A percentile compares a stretch with the other conserved stretches of the same genome.
Conservation (phyloP, 1,140 invertebrate genomes). For the Helicoverpa armigera region DNA sequence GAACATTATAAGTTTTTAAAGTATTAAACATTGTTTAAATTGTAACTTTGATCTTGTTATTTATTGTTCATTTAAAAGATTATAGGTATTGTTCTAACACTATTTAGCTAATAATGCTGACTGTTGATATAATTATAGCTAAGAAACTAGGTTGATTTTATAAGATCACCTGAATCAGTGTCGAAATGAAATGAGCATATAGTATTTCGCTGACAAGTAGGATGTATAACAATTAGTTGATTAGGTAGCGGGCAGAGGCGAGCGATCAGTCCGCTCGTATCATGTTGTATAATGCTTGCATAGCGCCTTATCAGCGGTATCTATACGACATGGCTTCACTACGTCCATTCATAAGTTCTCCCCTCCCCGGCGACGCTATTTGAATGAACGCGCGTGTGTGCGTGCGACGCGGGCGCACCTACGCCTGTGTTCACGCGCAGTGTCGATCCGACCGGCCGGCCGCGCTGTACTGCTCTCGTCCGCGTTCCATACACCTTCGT, state of each 20-base stretch:
- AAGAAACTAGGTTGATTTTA: background rate
- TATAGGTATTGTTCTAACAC: background rate
- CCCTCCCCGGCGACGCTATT: constrained; percentile 66
- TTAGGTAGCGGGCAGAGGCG: constrained; percentile 10
- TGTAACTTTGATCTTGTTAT: background rate
- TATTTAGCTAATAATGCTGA: constrained; percentile 15
- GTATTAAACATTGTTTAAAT: constrained; percentile 46
- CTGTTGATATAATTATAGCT: background rate
- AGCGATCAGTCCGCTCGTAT: constrained; percentile 49
- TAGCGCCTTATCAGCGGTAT: constrained; percentile 80
- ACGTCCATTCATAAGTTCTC: constrained; percentile 83
- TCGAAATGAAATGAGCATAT: constrained; percentile 15
- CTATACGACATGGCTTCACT: constrained; percentile 76
- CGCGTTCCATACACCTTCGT: constrained; percentile 56
- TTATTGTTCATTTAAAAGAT: background rate
- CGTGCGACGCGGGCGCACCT: constrained; percentile 75
- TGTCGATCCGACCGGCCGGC: constrained; percentile 70
- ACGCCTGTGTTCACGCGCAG: constrained; percentile 62
- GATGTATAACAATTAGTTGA: constrained; percentile 35
- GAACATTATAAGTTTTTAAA: constrained; percentile 17
- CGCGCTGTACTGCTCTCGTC: constrained; percentile 55
- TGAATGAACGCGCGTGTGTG: constrained; percentile 77
- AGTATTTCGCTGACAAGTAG: constrained; percentile 9
- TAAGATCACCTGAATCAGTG: background rate
- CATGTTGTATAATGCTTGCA: constrained; percentile 64